Conservation (phyloP, 2,113 vertebrate species). For the Eulacestoma nigropectus region DNA sequence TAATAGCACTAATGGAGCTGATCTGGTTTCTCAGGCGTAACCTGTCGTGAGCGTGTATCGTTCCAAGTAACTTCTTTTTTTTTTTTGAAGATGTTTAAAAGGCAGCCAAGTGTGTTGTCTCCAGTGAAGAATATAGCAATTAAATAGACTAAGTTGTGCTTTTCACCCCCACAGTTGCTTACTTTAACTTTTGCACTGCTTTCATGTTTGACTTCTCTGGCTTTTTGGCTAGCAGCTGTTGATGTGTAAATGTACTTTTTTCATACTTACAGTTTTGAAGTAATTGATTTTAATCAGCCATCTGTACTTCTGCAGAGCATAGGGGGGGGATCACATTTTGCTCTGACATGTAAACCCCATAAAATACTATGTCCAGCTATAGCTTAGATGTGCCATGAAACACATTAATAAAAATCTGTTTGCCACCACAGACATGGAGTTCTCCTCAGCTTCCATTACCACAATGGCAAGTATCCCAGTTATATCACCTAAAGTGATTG, state of each 20-base stretch:
- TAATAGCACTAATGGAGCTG: constrained; percentile 21
- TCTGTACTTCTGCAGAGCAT: not conserved
- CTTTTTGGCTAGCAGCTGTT: constrained; percentile 15
- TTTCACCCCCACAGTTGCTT: constrained; percentile 27
- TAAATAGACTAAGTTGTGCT: not conserved
- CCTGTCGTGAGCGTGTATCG: constrained; percentile 1
- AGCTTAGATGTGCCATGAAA: constrained; percentile 56
- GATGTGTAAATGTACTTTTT: constrained; percentile 6
- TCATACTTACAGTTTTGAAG: constrained; percentile 4
- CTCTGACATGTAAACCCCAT: constrained; percentile 9
- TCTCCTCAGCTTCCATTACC: constrained; percentile 89
- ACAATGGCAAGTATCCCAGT: constrained; percentile 90
- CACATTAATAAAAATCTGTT: constrained; percentile 88
- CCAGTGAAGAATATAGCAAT: constrained; percentile 1
- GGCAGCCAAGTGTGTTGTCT: constrained; percentile 16
- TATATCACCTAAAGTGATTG: constrained; percentile 92
- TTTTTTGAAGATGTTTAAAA: constrained; percentile 6
- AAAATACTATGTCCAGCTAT: constrained; percentile 34
- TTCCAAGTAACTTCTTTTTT: not conserved
- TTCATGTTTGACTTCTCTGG: constrained; percentile 7
- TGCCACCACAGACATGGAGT: constrained; percentile 99
- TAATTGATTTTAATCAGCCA: constrained; percentile 12
- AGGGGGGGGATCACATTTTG: not conserved
- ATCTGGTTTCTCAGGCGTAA: constrained; percentile 46
- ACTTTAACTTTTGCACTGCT: constrained; percentile 18